These are phyloP conservation scores for Periophthalmodon schlosseri DNA, from an alignment of 2,113 vertebrate species.

Conservation along the genomic window DNA sequence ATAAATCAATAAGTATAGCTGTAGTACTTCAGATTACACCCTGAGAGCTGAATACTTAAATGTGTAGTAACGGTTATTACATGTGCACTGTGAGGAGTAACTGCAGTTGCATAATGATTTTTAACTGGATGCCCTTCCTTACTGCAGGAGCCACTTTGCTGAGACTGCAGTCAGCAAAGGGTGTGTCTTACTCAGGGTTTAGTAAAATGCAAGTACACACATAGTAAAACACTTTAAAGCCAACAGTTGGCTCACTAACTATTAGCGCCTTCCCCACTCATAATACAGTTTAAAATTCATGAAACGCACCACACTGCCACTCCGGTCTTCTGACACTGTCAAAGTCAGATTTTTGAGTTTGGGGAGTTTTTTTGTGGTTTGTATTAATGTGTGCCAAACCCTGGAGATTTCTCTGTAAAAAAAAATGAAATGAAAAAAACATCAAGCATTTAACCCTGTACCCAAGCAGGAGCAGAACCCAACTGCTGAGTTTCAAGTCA, in stretches of 20 bases:
- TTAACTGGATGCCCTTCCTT: too few relatives aligned
- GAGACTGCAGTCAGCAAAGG: too few relatives aligned
- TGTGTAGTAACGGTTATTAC: too few relatives aligned
- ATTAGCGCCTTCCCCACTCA: conserved; percentile 8
- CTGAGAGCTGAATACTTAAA: background rate
- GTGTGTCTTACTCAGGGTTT: too few relatives aligned
- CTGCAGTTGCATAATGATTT: too few relatives aligned
- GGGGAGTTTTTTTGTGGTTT: conserved; percentile 32
- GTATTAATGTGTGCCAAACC: conserved; percentile 17
- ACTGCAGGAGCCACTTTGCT: too few relatives aligned
- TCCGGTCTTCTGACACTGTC: conserved; percentile 34
- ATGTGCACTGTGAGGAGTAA: too few relatives aligned
- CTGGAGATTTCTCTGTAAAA: conserved; percentile 29
- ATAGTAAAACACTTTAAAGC: too few relatives aligned
- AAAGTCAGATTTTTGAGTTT: conserved; percentile 44
- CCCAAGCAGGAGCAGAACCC: conserved; percentile 26
- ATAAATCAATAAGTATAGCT: too few relatives aligned
- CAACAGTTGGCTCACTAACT: conserved; percentile 27
- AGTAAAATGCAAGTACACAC: too few relatives aligned
- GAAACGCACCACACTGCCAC: conserved; percentile 31
- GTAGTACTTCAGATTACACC: background rate
- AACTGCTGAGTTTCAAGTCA: conserved; percentile 46
- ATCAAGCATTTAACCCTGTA: conserved; percentile 41
- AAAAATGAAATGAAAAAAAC: conserved; percentile 46
- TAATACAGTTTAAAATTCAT: conserved; percentile 48